Evolutionary conservation across 2,113 vertebrate species (phyloP).

Genomic region (Sphyrna mokarran): DNA sequence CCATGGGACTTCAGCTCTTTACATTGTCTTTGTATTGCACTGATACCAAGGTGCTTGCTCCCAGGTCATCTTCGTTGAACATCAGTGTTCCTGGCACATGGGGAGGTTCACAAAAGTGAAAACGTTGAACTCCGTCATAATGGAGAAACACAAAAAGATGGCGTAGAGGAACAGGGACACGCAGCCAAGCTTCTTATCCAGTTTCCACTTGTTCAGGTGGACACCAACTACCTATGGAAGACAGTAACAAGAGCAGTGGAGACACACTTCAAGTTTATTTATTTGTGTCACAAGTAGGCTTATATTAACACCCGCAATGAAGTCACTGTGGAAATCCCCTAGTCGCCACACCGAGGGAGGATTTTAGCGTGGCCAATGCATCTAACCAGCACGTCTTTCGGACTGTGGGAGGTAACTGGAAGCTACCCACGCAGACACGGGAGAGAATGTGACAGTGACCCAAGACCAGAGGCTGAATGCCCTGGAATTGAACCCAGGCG

Average conservation of each 20-base stretch:
- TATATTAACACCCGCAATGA: no score
- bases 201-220: slow-evolving; percentile 89
- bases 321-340: no score
- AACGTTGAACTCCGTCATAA: slow-evolving; percentile 98
- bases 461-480: no score
- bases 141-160: slow-evolving; percentile 95
- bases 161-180: slow-evolving; percentile 82
- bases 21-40: slow-evolving; percentile 63
- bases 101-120: slow-evolving; percentile 98
- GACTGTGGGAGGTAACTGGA: no score
- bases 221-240: slow-evolving; percentile 78
- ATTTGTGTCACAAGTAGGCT: no score
- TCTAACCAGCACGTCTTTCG: no score
- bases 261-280: background rate
- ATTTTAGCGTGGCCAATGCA: no score
- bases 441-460: no score
- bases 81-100: slow-evolving; percentile 80
- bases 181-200: slow-evolving; percentile 84
- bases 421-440: no score
- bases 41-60: slow-evolving; percentile 50
- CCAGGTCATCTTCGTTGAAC: slow-evolving; percentile 44
- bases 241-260: slow-evolving; percentile 11
- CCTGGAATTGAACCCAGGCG: no score
- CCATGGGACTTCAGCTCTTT: background rate
- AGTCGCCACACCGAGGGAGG: no score